Evolutionary conservation across 1,140 invertebrate genomes (phyloP).

Genomic region (Melipona quadrifasciata): DNA sequence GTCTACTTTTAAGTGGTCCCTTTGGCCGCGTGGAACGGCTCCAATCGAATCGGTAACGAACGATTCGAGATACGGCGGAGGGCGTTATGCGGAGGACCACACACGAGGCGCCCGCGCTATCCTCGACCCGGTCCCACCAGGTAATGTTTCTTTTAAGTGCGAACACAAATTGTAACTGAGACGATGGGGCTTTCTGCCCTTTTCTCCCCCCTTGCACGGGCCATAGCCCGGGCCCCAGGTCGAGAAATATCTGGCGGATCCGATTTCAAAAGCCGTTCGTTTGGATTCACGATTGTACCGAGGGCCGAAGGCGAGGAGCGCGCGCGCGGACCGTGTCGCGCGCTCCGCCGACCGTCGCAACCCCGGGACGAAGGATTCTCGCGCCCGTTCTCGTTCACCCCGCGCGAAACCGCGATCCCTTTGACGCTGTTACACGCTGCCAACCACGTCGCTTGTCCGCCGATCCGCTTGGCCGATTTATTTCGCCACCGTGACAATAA

Average conservation of each 20-base stretch:
- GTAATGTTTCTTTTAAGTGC: slow-evolving; percentile 82
- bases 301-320: slow-evolving; percentile 16
- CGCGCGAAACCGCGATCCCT: slow-evolving; percentile 31
- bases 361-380: slow-evolving; percentile 10
- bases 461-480: slow-evolving; percentile 18
- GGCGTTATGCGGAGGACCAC: slow-evolving; percentile 74
- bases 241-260: slow-evolving; percentile 75
- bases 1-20: slow-evolving; percentile 60
- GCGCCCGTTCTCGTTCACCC: slow-evolving; percentile 39
- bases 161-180: slow-evolving; percentile 82
- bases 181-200: slow-evolving; percentile 72
- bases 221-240: slow-evolving; percentile 48
- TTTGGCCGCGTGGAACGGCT: slow-evolving; percentile 41
- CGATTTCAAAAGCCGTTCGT: slow-evolving; percentile 79
- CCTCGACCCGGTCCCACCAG: slow-evolving; percentile 70
- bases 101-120: slow-evolving; percentile 75
- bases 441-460: not conserved
- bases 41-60: slow-evolving; percentile 81
- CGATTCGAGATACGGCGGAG: slow-evolving; percentile 77
- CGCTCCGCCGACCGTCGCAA: slow-evolving; percentile 32
- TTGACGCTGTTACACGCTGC: slow-evolving; percentile 17
- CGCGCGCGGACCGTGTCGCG: slow-evolving; percentile 48
- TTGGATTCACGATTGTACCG: slow-evolving; percentile 63
- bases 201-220: slow-evolving; percentile 9
- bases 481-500: slow-evolving; percentile 27